Percentiles rank a stretch among this genome's conserved stretches.
Conservation (phyloP, 2,888 invertebrate species). For the Pterobdella sp. region DNA sequence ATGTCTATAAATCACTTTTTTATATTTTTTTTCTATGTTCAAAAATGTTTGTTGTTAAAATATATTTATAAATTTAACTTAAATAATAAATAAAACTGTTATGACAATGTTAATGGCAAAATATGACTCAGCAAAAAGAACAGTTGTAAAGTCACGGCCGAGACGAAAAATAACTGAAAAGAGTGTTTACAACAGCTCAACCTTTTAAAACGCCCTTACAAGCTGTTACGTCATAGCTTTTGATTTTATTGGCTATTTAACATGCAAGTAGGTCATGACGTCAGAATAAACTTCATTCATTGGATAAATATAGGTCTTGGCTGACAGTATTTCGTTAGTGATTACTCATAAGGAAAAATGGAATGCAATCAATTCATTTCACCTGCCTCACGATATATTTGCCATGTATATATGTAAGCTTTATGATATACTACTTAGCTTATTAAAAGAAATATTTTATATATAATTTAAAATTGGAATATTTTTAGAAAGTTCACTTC, state of each 20-base stretch:
- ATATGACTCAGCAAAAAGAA: slow-evolving; percentile 17
- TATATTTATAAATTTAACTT: not conserved
- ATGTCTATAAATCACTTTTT: slow-evolving; percentile 11
- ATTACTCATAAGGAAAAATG: not conserved
- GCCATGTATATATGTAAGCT: too few relatives aligned
- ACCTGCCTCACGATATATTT: not conserved
- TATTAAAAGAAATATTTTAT: too few relatives aligned
- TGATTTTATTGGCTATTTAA: not conserved
- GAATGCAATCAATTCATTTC: slow-evolving; percentile 12
- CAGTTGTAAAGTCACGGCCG: not conserved
- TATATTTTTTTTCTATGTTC: not conserved
- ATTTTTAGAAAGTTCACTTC: too few relatives aligned
- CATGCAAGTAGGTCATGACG: slow-evolving; percentile 25
- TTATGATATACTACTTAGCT: too few relatives aligned
- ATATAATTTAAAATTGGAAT: too few relatives aligned
- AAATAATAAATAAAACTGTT: not conserved
- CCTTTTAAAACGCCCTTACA: slow-evolving; percentile 24
- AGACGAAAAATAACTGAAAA: slow-evolving; percentile 11
- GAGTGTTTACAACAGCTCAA: slow-evolving; percentile 23
- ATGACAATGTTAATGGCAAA: not conserved
- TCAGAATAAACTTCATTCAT: slow-evolving; percentile 16
- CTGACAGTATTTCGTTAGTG: slow-evolving; percentile 23
- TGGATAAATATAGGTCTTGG: slow-evolving; percentile 23
- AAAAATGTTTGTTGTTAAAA: not conserved
- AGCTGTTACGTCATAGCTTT: slow-evolving; percentile 22